Conservation (phyloP, 1,140 invertebrate genomes). For the Bombus turneri region DNA sequence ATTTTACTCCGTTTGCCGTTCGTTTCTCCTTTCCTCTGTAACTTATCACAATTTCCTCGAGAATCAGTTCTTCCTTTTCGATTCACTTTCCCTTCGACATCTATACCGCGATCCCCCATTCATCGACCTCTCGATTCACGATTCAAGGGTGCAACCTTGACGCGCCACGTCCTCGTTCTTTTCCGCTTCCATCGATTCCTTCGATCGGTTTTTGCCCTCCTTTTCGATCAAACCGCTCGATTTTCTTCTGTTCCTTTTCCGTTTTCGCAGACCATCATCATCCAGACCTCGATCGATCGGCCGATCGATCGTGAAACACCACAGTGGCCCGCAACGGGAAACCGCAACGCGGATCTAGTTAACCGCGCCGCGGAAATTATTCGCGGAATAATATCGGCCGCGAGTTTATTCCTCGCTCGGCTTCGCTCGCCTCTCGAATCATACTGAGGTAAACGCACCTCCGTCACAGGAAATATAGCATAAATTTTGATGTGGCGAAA, state of each 20-base stretch:
- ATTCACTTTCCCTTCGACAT: background rate
- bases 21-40: too few relatives aligned
- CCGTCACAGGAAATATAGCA: background rate
- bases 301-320: conserved; percentile 22
- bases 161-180: conserved; percentile 8
- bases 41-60: too few relatives aligned
- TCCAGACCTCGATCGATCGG: background rate
- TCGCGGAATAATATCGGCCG: conserved; percentile 73
- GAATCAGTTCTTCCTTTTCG: too few relatives aligned
- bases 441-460: conserved; percentile 17
- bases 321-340: conserved; percentile 41
- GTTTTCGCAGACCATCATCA: conserved; percentile 46
- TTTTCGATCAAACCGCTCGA: conserved; percentile 19
- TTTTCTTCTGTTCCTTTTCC: conserved; percentile 51
- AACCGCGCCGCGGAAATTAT: conserved; percentile 72
- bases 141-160: conserved; percentile 10
- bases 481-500: background rate
- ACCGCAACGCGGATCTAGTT: conserved; percentile 77
- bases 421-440: conserved; percentile 4
- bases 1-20: too few relatives aligned
- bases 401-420: conserved; percentile 23
- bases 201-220: conserved; percentile 33
- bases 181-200: conserved; percentile 31
- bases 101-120: background rate
- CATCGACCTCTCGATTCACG: conserved; percentile 37